These are phyloP conservation scores for Heliconius charithonia DNA, from an alignment of 2,888 invertebrate species.

Conservation along the genomic window DNA sequence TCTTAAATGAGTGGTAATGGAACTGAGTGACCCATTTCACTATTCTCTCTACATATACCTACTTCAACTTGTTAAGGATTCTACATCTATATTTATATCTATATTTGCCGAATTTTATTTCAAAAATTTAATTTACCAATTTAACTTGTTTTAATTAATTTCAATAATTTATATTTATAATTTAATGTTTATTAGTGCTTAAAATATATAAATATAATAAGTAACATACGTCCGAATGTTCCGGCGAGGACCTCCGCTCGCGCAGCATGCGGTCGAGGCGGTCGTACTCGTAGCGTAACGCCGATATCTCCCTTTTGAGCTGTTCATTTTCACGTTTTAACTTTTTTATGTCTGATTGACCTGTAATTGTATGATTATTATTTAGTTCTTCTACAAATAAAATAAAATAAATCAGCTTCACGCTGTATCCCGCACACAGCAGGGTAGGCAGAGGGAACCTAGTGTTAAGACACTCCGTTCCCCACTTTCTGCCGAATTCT, in stretches of 20 bases:
- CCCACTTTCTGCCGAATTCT: too few relatives aligned
- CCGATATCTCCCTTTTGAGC: slow-evolving; percentile 93
- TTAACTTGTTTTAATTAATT: neutral
- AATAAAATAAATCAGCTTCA: too few relatives aligned
- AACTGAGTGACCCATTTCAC: too few relatives aligned
- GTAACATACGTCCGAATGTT: slow-evolving; percentile 78
- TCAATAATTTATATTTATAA: neutral
- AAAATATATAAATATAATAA: slow-evolving; percentile 8
- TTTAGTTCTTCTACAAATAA: too few relatives aligned
- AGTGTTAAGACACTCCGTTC: too few relatives aligned
- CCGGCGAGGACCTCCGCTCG: slow-evolving; percentile 76
- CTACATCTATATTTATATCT: too few relatives aligned
- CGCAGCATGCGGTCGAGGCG: slow-evolving; percentile 91
- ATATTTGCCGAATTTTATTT: neutral
- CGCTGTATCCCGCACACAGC: too few relatives aligned
- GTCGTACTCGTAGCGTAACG: slow-evolving; percentile 94
- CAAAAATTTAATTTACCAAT: neutral
- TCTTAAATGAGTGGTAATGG: too few relatives aligned
- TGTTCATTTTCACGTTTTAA: slow-evolving; percentile 94
- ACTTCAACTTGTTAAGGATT: neutral
- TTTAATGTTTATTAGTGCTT: neutral
- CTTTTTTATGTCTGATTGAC: slow-evolving; percentile 95
- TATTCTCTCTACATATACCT: too few relatives aligned
- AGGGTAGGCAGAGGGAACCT: too few relatives aligned
- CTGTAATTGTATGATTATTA: slow-evolving; percentile 72